Conservation (phyloP, 2,113 vertebrate species). For the Microtus ochrogaster region DNA sequence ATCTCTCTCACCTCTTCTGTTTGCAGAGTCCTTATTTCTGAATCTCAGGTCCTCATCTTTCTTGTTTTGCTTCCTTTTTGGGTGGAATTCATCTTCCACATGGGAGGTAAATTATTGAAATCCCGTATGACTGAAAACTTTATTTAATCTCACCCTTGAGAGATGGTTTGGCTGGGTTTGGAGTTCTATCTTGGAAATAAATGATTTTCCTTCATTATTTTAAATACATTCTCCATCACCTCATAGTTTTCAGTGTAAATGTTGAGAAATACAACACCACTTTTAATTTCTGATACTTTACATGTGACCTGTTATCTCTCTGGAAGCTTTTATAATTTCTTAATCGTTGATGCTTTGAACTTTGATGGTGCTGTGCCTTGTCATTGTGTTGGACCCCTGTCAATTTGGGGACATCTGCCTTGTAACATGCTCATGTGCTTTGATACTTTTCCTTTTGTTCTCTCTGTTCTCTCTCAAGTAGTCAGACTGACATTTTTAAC, state of each 20-base stretch:
- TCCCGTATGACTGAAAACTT: slow-evolving; percentile 65
- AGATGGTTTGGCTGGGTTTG: slow-evolving; percentile 73
- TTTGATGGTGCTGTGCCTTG: background rate
- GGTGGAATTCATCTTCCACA: slow-evolving; percentile 54
- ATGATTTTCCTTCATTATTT: slow-evolving; percentile 68
- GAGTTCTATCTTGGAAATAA: slow-evolving; percentile 76
- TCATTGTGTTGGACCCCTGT: background rate
- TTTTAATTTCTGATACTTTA: slow-evolving; percentile 60
- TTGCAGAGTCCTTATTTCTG: slow-evolving; percentile 17
- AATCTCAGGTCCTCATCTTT: slow-evolving; percentile 30
- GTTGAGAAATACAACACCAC: slow-evolving; percentile 44
- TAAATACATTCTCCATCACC: slow-evolving; percentile 68
- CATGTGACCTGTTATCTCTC: slow-evolving; percentile 41
- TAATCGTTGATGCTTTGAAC: background rate
- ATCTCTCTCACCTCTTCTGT: background rate
- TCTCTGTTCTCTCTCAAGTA: background rate
- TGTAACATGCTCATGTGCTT: background rate
- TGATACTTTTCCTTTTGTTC: background rate
- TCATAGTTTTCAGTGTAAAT: slow-evolving; percentile 63
- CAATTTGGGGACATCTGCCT: background rate
- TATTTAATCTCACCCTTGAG: slow-evolving; percentile 70
- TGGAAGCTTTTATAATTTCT: slow-evolving; percentile 31
- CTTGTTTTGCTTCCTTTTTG: slow-evolving; percentile 53
- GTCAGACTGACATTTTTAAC: slow-evolving; percentile 10
- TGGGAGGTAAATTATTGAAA: slow-evolving; percentile 74